Evolutionary conservation across 2,797 vertebrate genomes (phyloP), one percentile per base, ranked within the genome.

Genomic region (Lacerta viridis): DNA sequence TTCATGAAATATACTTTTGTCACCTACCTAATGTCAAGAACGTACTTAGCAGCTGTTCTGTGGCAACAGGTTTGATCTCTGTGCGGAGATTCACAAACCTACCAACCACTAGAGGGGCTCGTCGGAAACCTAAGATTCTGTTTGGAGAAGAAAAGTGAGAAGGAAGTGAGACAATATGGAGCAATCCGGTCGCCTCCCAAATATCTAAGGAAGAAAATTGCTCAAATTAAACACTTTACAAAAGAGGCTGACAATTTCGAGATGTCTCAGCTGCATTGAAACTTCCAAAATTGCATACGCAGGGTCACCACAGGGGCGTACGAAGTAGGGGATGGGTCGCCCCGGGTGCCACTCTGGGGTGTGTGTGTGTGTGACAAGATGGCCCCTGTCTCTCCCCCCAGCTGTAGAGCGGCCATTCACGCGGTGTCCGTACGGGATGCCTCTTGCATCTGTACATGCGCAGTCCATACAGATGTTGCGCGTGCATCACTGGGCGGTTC

Each of bases 41-140:
- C 68, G 99, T 99, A 95, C 98, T 98, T 89, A 99, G 96, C 86
- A 99, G 97, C 95, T 99, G 99, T 94, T 99, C 99, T 0, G 98
- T 99, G 91, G 99, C 98, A 89, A 99, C 98, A 0, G 98, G 98
- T 93, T 99, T 99, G 92, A 99, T 98, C 95, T 99, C 99, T 0
- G 98, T 98, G 64, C 98, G 98, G 80, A 99, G 97, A 95, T 99
- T 99, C 93, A 99, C 96, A 90, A 97, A 98, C 89, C 99, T 97
- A 88, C 99, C 99, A 55, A 99, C 97, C 88, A 99, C 99, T 64
- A 99, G 95, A 0, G 99, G 99, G 0, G 99, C 99, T 93, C 99
- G 98, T 87, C 98, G 98, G 95, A 99, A 99, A 59, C 99, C 99
- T 83, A 99, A 97, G 93, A 99, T 99, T 96, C 99, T 99, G 95